Base-by-base conservation (phyloP, 2,113 vertebrate species). In the Corythoichthys haematopterus region DNA sequence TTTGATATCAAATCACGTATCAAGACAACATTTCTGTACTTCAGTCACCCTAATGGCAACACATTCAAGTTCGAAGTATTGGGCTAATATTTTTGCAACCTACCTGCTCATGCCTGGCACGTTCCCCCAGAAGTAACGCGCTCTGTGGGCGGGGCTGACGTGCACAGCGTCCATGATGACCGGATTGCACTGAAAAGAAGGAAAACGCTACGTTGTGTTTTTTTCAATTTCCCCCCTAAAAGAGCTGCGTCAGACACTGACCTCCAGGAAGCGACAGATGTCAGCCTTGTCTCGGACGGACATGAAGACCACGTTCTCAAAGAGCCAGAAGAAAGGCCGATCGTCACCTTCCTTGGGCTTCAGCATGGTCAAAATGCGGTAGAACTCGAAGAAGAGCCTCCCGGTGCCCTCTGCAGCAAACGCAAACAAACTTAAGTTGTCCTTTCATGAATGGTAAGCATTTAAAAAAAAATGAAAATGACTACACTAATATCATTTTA, bases 271-370 rank as follows among this genome's bases (percentile, higher is more conserved):
- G 8, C 94, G 90, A 36, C 93, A 96, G 78, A 98, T 98, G 76
- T 98, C 96, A 2, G 90, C 88, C 82, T 97, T 97, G 88, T 98
- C 97, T 0, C 91, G 84, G 36, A 91, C 86, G 2, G 92, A 92
- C 97, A 98, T 98, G 84, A 95, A 94, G 48, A 97, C 97, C 35
- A 98, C 93, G 0, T 97, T 98, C 88, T 98, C 97, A 60, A 98
- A 98, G 79, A 98, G 85, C 96, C 96, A 98, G 88, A 98, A 98
- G 88, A 98, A 98, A 0, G 95, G 95, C 0, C 97, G 92, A 62
- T 94, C 80, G 15, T 97, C 96, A 0, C 84, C 93, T 0, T 92
- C 93, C 79, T 86, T 94, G 1, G 97, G 97, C 15, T 92, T 95
- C 28, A 96, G 68, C 1, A 95, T 87, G 74, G 93, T 95, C 78